Base-by-base conservation (phyloP, 2,888 invertebrate species). In the Tetanocera ferruginea region DNA sequence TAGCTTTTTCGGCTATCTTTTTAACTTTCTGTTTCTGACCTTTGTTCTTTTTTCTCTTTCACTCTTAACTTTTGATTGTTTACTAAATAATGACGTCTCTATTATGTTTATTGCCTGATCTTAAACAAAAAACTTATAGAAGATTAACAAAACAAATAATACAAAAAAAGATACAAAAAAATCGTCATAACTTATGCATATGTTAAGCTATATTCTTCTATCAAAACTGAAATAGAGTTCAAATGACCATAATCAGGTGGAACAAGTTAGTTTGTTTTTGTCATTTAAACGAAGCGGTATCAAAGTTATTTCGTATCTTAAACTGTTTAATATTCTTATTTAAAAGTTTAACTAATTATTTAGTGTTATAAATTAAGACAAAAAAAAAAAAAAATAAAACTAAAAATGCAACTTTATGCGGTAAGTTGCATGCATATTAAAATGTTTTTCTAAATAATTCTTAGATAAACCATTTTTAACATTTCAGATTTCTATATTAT, bases 31-130 rank as follows among this genome's bases (percentile, higher is more conserved):
- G 43, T 11, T 43, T 43, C 37, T 43, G 11, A 11, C 43, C 43
- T 11, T 14, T 37, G 37, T 37, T 37, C 37, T 37, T 37, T 43
- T 43, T 14, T 43, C 3, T 4, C 37, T 43, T 14, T 43, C 3
- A 1, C 37, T 37, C 37, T 43, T 2, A 43, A 43, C 1, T 11
- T 11, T 11, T 3, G 11, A n/a, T 14, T 43, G 3, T 11, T 43
- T 14, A 43, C 11, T 52, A 82, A 83, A 83, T 85, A 82, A 85
- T 87, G 87, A 87, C 86, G 86, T 84, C 84, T 82, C 85, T 76
- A 80, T 72, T 76, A 78, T 73, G 76, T 55, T 79, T 34, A 62
- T 66, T 67, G 52, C n/a, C 4, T 9, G 19, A 37, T 73, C 55
- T 51, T 43, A 52, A 76, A 25, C 5, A 51, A 19, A 23, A 57